phyloP scores from a whole-genome alignment of 53 echinoderm and acorn worm species.

The Holothuria scabra region DNA sequence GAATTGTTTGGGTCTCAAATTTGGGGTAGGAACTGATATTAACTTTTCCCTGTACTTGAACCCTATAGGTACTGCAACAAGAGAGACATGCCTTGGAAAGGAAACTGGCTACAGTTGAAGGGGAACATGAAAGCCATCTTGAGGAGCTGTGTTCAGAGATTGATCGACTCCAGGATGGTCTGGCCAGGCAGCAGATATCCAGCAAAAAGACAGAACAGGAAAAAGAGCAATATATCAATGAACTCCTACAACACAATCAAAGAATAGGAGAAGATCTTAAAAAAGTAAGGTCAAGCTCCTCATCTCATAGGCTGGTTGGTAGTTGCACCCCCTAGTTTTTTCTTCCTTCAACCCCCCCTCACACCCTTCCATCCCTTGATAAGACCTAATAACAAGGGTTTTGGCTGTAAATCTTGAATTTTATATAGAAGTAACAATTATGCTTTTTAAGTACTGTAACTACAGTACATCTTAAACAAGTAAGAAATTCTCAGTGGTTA shows the following conservation, averaged over 20 bases:
- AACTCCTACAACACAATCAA: constrained; percentile 74
- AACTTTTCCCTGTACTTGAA: background rate
- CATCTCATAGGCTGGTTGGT: too few relatives aligned
- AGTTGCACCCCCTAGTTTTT: too few relatives aligned
- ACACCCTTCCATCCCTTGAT: too few relatives aligned
- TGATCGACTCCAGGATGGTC: constrained; percentile 56
- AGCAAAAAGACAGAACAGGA: constrained; percentile 62
- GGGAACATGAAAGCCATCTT: constrained; percentile 71
- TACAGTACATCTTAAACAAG: too few relatives aligned
- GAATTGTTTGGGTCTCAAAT: too few relatives aligned
- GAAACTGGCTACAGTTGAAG: constrained; percentile 52
- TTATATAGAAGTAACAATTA: too few relatives aligned
- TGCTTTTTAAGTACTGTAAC: too few relatives aligned
- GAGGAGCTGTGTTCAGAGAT: constrained; percentile 81
- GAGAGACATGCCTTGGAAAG: constrained; percentile 72
- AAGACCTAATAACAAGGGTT: too few relatives aligned
- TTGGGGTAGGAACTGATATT: too few relatives aligned
- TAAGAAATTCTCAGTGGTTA: too few relatives aligned
- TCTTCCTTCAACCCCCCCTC: too few relatives aligned
- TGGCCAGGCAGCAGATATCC: constrained; percentile 63
- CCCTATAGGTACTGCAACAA: constrained; percentile 69
- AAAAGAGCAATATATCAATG: constrained; percentile 65
- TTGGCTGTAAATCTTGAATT: too few relatives aligned
- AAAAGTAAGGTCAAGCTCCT: constrained; percentile 51
- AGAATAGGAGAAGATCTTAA: constrained; percentile 65